These are phyloP conservation scores for Bombycilla garrulus DNA, from an alignment of 2,113 vertebrate species.

Conservation along the genomic window DNA sequence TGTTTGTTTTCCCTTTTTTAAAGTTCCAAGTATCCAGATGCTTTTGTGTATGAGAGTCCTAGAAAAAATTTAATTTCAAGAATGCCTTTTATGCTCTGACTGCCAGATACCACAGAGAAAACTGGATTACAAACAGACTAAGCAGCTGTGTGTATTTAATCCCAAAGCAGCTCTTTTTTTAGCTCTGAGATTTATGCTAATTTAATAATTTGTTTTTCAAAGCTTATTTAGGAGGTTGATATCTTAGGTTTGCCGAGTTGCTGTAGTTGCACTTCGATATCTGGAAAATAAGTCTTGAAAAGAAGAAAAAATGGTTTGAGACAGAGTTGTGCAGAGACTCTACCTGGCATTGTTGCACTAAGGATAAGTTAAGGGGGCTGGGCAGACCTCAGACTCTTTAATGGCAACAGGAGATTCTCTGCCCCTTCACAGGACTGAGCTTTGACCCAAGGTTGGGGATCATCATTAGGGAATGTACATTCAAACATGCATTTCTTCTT, in stretches of 20 bases:
- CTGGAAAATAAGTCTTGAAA: neutral
- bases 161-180: neutral
- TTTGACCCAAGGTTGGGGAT: neutral
- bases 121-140: neutral
- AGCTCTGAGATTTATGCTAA: neutral
- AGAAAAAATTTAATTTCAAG: slow-evolving; percentile 3
- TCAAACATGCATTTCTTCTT: neutral
- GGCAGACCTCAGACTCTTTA: neutral
- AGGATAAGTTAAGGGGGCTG: neutral
- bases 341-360: rapidly evolving
- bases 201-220: neutral
- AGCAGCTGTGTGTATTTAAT: slow-evolving; percentile 17
- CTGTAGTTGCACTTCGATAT: neutral
- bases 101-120: slow-evolving; percentile 1
- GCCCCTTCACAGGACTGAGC: rapidly evolving
- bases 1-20: neutral
- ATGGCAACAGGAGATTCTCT: neutral
- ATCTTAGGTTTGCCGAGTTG: neutral
- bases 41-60: neutral
- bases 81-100: neutral
- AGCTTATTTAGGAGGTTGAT: neutral
- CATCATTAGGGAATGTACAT: neutral
- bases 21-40: neutral
- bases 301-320: neutral
- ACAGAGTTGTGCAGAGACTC: neutral